Conservation (phyloP, 1,140 invertebrate species). For the Platorchestia sp. region DNA sequence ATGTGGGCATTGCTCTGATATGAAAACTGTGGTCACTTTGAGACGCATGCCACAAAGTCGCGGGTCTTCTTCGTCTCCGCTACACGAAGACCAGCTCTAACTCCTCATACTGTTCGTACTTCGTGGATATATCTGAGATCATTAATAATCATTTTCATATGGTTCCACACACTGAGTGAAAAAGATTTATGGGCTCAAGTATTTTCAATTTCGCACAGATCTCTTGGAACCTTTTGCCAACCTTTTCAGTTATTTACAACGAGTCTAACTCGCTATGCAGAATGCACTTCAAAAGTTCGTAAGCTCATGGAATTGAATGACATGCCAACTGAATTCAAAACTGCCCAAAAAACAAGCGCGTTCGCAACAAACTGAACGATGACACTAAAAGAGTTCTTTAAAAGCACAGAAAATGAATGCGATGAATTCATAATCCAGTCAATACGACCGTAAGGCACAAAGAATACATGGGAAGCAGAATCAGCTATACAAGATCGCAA, state of each 20-base stretch:
- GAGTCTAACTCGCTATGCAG: not conserved
- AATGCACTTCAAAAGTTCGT: not conserved
- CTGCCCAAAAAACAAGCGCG: not conserved
- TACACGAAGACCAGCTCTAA: not conserved
- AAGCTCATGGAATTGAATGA: not conserved
- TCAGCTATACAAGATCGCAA: not conserved
- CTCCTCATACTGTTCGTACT: too few relatives aligned
- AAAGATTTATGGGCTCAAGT: not conserved
- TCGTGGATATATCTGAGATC: too few relatives aligned
- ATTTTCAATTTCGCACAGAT: not conserved
- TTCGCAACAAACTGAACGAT: not conserved
- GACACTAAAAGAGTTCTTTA: not conserved
- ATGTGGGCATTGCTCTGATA: constrained; percentile 17
- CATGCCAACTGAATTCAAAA: too few relatives aligned
- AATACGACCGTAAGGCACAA: not conserved
- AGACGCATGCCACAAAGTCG: not conserved
- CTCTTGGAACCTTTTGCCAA: not conserved
- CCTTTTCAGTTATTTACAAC: not conserved
- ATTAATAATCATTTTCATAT: too few relatives aligned
- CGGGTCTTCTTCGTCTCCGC: not conserved
- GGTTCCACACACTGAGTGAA: not conserved
- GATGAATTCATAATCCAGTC: not conserved
- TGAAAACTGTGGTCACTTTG: not conserved
- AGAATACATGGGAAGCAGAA: not conserved
- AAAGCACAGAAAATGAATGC: not conserved